These are phyloP conservation scores for Dascillus cervinus DNA, from an alignment of 2,888 invertebrate species.

Conservation along the genomic window DNA sequence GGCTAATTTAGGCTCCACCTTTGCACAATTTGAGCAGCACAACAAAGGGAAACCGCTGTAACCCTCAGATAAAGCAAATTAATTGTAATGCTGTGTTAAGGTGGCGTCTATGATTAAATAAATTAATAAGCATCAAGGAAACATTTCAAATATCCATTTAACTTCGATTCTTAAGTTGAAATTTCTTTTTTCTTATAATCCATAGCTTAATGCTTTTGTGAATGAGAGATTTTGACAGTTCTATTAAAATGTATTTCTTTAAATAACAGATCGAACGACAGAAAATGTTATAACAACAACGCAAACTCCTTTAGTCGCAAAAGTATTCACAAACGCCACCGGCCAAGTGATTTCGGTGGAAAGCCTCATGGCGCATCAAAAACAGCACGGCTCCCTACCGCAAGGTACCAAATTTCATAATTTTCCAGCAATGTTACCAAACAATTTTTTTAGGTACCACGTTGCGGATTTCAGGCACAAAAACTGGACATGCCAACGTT, in stretches of 20 bases:
- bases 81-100: too few species aligned
- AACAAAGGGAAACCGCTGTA: too few species aligned
- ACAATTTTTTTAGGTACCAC: constrained; percentile 36
- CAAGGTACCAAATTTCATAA: constrained; percentile 41
- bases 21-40: too few species aligned
- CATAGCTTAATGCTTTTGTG: too few species aligned
- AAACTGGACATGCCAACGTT: constrained; percentile 44
- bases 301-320: constrained; percentile 58
- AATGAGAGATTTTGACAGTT: neutral
- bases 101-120: too few species aligned
- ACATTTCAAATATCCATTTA: too few species aligned
- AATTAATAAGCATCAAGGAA: too few species aligned
- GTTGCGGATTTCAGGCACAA: constrained; percentile 42
- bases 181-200: too few species aligned
- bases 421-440: neutral
- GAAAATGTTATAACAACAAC: constrained; percentile 39
- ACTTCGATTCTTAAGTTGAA: too few species aligned
- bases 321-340: constrained; percentile 62
- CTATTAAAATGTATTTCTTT: constrained; percentile 16
- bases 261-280: constrained; percentile 39
- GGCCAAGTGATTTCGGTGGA: constrained; percentile 54
- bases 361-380: constrained; percentile 50
- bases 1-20: too few species aligned
- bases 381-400: constrained; percentile 40
- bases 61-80: too few species aligned